These are phyloP conservation scores for Drosophila punjabiensis DNA, from an alignment of 1,140 invertebrate genomes.

Conservation along the genomic window DNA sequence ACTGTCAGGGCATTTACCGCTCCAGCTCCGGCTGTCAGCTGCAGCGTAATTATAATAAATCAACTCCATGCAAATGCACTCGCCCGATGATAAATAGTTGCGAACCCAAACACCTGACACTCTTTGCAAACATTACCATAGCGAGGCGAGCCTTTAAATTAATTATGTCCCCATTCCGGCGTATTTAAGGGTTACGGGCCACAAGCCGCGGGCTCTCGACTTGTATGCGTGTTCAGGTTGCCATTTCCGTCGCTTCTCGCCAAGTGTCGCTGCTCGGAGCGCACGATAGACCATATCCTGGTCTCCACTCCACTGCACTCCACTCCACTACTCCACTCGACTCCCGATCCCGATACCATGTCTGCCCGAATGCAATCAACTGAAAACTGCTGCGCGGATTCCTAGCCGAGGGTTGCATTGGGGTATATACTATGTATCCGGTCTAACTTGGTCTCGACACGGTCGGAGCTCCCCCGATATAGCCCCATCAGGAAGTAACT, in stretches of 20 bases:
- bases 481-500: neutral
- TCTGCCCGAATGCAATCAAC: conserved; percentile 48
- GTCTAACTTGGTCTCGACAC: neutral
- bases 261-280: conserved; percentile 27
- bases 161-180: conserved; percentile 61
- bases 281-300: conserved; percentile 20
- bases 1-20: conserved; percentile 48
- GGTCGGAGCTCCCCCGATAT: neutral
- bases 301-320: conserved; percentile 3
- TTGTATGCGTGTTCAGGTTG: conserved; percentile 32
- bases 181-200: conserved; percentile 10
- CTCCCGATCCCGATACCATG: conserved; percentile 18
- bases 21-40: conserved; percentile 67
- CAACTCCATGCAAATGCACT: conserved; percentile 77
- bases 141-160: conserved; percentile 71
- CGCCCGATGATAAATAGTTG: conserved; percentile 71
- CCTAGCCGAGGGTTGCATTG: conserved; percentile 9
- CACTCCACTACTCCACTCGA: neutral
- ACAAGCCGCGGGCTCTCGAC: neutral
- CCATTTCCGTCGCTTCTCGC: conserved; percentile 44
- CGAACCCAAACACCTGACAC: conserved; percentile 70
- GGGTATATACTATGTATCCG: conserved; percentile 25
- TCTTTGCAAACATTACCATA: conserved; percentile 72
- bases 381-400: conserved; percentile 39
- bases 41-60: conserved; percentile 83